Evolutionary conservation across 2,113 vertebrate species (phyloP).

Genomic region (Aplodontia rufa): DNA sequence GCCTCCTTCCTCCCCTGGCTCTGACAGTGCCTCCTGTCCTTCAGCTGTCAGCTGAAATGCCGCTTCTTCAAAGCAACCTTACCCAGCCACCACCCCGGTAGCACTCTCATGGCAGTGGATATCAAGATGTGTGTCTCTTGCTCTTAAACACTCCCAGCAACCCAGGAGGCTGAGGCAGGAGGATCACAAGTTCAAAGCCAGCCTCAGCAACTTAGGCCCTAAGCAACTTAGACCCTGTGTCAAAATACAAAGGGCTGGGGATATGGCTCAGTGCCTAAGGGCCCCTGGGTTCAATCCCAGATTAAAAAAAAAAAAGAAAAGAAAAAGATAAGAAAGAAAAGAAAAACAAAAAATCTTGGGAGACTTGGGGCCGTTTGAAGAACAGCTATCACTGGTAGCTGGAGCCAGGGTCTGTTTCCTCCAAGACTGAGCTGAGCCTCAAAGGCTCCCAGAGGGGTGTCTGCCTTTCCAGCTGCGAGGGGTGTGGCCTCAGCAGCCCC

Average conservation of each 20-base stretch:
- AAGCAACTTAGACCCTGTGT: too few relatives aligned
- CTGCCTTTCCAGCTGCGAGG: neutral
- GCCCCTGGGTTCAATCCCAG: too few relatives aligned
- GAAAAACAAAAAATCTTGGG: too few relatives aligned
- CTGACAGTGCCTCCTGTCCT: neutral
- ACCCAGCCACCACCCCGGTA: rapidly evolving
- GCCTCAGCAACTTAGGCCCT: too few relatives aligned
- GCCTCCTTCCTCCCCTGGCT: neutral
- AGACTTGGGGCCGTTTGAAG: neutral
- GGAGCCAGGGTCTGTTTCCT: neutral
- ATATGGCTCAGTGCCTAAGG: too few relatives aligned
- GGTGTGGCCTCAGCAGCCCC: neutral
- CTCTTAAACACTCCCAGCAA: neutral
- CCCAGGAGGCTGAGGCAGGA: too few relatives aligned
- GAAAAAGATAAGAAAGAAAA: too few relatives aligned
- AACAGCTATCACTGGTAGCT: neutral
- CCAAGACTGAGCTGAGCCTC: neutral
- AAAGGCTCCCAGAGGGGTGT: neutral
- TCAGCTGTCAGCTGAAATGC: neutral
- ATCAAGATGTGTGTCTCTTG: rapidly evolving
- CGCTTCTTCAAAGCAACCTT: neutral
- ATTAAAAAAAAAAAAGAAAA: too few relatives aligned
- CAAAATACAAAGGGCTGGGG: too few relatives aligned
- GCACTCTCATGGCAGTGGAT: neutral
- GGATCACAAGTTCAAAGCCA: too few relatives aligned